Conservation (phyloP, 2,888 invertebrate genomes). For the Drosophila anomelani region DNA sequence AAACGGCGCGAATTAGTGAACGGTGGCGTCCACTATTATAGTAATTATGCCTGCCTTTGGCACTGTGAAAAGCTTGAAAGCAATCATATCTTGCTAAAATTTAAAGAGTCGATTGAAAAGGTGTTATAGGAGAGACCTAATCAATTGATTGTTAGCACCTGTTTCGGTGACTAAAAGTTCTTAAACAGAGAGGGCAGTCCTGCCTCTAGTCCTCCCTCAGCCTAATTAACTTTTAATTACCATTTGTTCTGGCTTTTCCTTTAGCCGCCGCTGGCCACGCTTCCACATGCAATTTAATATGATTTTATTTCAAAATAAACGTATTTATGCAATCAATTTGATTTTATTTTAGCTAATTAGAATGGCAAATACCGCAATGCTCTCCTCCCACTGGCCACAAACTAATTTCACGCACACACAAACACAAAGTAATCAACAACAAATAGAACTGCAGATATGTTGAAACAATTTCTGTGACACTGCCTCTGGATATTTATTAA, state of each 20-base stretch:
- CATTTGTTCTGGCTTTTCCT: slow-evolving; percentile 6
- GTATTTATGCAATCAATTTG: slow-evolving; percentile 44
- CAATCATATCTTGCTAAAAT: slow-evolving; percentile 12
- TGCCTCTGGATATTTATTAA: slow-evolving; percentile 26
- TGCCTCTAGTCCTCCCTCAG: not conserved
- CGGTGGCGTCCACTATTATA: slow-evolving; percentile 49
- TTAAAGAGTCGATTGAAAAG: slow-evolving; percentile 24
- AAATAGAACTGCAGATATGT: slow-evolving; percentile 28
- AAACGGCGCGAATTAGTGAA: slow-evolving; percentile 18
- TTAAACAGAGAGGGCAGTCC: not conserved
- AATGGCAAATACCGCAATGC: slow-evolving; percentile 31
- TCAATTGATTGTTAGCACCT: slow-evolving; percentile 5
- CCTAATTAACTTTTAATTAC: slow-evolving; percentile 38
- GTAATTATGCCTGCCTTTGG: slow-evolving; percentile 57
- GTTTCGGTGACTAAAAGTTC: slow-evolving; percentile 6
- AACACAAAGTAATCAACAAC: slow-evolving; percentile 38
- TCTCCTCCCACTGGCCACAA: slow-evolving; percentile 49
- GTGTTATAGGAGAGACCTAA: not conserved
- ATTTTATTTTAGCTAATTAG: slow-evolving; percentile 61
- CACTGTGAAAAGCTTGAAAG: slow-evolving; percentile 54
- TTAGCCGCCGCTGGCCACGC: slow-evolving; percentile 1
- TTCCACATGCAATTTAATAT: slow-evolving; percentile 25
- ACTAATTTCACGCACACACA: slow-evolving; percentile 63
- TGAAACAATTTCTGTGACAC: slow-evolving; percentile 10
- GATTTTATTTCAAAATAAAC: slow-evolving; percentile 33